phyloP scores from a whole-genome alignment of 2,113 vertebrate species.

The Diglossa brunneiventris region DNA sequence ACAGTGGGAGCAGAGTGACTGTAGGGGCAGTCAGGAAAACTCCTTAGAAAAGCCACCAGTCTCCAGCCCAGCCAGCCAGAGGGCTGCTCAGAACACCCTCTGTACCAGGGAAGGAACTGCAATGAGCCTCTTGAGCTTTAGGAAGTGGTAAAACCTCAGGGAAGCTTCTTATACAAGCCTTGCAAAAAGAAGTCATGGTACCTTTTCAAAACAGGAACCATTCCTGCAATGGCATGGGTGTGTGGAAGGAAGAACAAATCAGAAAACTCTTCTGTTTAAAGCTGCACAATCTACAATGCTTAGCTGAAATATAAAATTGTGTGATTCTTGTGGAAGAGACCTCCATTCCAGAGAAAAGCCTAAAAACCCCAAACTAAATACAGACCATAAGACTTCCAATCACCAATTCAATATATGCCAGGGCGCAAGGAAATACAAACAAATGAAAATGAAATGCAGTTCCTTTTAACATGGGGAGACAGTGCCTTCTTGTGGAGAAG shows the following conservation, averaged over 20 bases:
- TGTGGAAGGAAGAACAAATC: background rate
- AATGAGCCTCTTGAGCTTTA: background rate
- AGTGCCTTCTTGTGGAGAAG: slow-evolving; percentile 35
- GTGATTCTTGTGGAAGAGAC: background rate
- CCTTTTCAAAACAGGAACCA: background rate
- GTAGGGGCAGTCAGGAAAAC: background rate
- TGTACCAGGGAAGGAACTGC: background rate
- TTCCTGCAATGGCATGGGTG: background rate
- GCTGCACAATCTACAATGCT: background rate
- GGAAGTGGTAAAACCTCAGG: background rate
- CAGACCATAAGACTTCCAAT: background rate
- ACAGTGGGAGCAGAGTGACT: background rate
- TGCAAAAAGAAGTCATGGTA: background rate
- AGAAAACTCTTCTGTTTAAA: background rate
- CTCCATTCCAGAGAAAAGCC: background rate
- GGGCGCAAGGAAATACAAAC: background rate
- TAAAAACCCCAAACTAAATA: background rate
- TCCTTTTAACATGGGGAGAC: background rate
- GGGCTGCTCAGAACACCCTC: background rate
- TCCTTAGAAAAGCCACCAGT: background rate
- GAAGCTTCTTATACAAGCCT: background rate
- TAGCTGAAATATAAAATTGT: background rate
- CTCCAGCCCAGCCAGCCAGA: background rate
- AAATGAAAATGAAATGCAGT: background rate
- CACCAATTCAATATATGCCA: background rate